Evolutionary conservation across 2,113 vertebrate species (phyloP).

Genomic region (Camelus dromedarius): DNA sequence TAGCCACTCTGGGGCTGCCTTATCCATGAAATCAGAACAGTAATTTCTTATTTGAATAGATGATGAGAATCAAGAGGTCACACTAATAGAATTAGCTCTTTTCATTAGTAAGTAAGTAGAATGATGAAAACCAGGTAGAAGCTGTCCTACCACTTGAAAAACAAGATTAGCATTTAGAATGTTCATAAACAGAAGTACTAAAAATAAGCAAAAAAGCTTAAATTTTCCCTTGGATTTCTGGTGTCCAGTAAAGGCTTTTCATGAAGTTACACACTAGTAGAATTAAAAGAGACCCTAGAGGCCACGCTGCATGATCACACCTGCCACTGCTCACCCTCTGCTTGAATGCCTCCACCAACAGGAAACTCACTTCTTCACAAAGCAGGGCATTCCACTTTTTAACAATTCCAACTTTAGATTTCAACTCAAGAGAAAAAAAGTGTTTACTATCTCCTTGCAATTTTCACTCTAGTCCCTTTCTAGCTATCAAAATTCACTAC

Average conservation of each 20-base stretch:
- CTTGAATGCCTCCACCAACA: accelerated
- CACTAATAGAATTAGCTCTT: background rate
- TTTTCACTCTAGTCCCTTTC: background rate
- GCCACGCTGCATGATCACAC: accelerated
- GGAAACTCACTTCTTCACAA: background rate
- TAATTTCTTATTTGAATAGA: background rate
- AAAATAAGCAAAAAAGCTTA: background rate
- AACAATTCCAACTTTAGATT: background rate
- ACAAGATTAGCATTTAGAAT: conserved; percentile 22
- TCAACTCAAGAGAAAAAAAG: no score
- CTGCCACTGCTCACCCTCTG: background rate
- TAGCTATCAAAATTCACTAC: conserved; percentile 5
- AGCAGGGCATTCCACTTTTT: background rate
- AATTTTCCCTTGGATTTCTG: conserved; percentile 11
- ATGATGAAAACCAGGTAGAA: background rate
- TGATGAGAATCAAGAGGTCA: background rate
- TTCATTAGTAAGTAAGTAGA: conserved; percentile 1
- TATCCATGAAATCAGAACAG: background rate
- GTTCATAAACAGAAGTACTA: background rate
- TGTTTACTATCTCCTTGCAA: background rate
- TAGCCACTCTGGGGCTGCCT: background rate
- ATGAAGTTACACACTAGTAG: background rate
- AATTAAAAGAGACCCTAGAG: background rate
- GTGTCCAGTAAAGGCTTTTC: background rate
- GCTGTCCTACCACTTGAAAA: background rate